These are phyloP conservation scores for Tridacna crocea DNA, from an alignment of 2,888 invertebrate genomes.

Conservation along the genomic window DNA sequence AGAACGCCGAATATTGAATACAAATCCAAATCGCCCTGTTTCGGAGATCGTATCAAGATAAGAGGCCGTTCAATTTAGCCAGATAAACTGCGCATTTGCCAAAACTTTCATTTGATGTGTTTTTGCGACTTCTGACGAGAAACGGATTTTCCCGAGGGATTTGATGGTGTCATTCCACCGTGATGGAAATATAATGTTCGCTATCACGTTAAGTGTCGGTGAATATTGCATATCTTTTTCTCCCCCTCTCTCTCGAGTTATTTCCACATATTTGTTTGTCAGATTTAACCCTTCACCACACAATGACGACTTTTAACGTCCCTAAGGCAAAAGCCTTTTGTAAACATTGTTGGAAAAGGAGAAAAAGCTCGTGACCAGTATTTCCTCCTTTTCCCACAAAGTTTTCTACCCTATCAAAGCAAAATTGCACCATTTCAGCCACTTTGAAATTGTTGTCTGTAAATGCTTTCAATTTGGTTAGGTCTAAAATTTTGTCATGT, in stretches of 20 bases:
- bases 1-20: slow-evolving; percentile 63
- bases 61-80: slow-evolving; percentile 72
- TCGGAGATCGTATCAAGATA: slow-evolving; percentile 73
- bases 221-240: slow-evolving; percentile 25
- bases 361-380: no score
- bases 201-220: slow-evolving; percentile 30
- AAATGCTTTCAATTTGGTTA: neutral
- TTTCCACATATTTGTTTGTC: slow-evolving; percentile 24
- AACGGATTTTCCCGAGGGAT: slow-evolving; percentile 65
- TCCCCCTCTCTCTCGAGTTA: neutral
- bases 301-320: no score
- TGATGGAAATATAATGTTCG: slow-evolving; percentile 56
- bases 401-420: no score
- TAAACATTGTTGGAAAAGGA: no score
- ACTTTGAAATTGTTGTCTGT: no score
- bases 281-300: slow-evolving; percentile 6
- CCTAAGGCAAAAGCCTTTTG: no score
- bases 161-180: slow-evolving; percentile 54
- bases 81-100: slow-evolving; percentile 73
- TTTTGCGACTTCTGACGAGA: slow-evolving; percentile 66
- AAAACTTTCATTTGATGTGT: slow-evolving; percentile 72
- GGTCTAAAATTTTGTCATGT: slow-evolving; percentile 1
- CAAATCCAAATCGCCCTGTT: slow-evolving; percentile 58
- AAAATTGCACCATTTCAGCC: no score
- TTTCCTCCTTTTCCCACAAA: no score